Conservation (phyloP, 2,888 invertebrate genomes). For the Cephus sareptanus region DNA sequence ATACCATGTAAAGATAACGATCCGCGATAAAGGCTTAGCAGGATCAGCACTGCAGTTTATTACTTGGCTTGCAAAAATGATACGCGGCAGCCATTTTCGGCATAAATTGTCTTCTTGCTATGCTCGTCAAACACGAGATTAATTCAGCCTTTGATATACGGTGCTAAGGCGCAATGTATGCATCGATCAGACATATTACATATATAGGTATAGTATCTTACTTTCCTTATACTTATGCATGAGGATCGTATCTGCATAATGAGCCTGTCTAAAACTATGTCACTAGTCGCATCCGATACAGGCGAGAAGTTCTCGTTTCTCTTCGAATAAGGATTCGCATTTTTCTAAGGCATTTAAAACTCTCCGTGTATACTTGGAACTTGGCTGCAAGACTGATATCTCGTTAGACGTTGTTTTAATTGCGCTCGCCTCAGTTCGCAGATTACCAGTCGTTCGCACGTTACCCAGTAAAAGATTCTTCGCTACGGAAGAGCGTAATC, state of each 20-base stretch:
- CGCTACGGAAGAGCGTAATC: not conserved
- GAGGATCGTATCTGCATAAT: not conserved
- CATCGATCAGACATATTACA: not conserved
- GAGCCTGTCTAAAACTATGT: not conserved
- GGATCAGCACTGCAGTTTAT: not conserved
- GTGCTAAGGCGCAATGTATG: not conserved
- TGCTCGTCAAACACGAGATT: not conserved
- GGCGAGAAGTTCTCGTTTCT: not conserved
- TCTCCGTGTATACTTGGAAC: not conserved
- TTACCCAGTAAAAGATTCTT: not conserved
- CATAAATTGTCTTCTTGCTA: not conserved
- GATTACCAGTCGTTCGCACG: not conserved
- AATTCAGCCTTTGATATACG: not conserved
- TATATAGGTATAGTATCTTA: not conserved
- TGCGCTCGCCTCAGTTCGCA: not conserved
- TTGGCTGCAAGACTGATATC: not conserved
- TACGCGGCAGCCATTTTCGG: not conserved
- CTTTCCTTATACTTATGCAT: not conserved
- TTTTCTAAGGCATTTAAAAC: not conserved
- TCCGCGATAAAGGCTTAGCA: not conserved
- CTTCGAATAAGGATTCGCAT: not conserved
- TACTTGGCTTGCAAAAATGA: not conserved
- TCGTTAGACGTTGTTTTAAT: not conserved
- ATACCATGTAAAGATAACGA: not conserved
- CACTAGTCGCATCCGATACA: not conserved